These are phyloP conservation scores for Plumapathes pennacea DNA, from an alignment of 92 coral and sea anemone genomes.

Conservation along the genomic window DNA sequence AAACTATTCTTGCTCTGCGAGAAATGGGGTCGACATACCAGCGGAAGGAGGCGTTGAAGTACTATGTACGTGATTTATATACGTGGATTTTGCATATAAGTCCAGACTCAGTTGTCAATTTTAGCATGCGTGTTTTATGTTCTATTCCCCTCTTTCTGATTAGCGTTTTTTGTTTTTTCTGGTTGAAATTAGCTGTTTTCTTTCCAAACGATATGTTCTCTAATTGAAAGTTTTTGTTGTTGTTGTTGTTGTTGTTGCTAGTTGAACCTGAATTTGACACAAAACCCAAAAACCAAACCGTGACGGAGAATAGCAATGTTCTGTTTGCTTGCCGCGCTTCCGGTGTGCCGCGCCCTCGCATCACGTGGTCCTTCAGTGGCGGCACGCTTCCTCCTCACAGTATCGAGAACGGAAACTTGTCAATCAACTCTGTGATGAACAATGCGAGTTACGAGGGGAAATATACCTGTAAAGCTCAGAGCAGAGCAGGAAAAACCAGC, in stretches of 20 bases:
- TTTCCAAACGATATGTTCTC: too few species aligned
- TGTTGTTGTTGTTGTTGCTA: too few species aligned
- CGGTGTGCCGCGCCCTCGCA: conserved; percentile 46
- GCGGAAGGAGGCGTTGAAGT: conserved; percentile 27
- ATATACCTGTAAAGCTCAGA: conserved; percentile 33
- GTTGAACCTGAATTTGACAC: conserved; percentile 46
- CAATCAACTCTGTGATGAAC: conserved; percentile 12
- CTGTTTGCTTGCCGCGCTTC: conserved; percentile 25
- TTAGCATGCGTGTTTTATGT: too few species aligned
- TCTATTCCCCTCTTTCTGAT: too few species aligned
- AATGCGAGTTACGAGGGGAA: conserved; percentile 29
- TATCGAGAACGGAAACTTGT: conserved; percentile 2
- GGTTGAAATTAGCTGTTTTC: too few species aligned
- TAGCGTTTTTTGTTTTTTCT: too few species aligned
- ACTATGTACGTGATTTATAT: conserved; percentile 73
- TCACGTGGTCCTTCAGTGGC: conserved; percentile 35
- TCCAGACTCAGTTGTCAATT: too few species aligned
- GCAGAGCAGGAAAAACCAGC: conserved; percentile 24
- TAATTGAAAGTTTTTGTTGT: too few species aligned
- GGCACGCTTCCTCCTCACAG: conserved; percentile 24
- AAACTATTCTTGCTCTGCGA: conserved; percentile 60
- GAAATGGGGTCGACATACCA: background rate
- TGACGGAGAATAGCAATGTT: conserved; percentile 20
- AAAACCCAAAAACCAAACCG: conserved; percentile 15
- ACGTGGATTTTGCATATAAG: too few species aligned